Evolutionary conservation across 2,797 vertebrate species (phyloP).

Genomic region (Clarias laeviceps): DNA sequence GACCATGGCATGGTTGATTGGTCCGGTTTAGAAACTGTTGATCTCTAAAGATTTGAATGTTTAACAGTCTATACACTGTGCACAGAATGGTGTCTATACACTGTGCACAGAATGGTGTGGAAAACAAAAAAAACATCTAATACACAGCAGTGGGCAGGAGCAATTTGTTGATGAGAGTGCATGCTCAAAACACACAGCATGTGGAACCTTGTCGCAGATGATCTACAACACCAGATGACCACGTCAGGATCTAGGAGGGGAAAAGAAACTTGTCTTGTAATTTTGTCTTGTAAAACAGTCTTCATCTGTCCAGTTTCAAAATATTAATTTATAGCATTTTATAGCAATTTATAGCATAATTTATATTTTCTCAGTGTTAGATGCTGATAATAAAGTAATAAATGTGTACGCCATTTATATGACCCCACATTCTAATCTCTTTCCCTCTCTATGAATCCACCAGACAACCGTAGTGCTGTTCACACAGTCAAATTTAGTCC

Average conservation of each 20-base stretch:
- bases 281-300: neutral
- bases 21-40: neutral
- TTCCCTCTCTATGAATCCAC: neutral
- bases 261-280: neutral
- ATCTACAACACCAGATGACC: neutral
- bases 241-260: neutral
- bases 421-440: constrained; percentile 46
- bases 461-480: neutral
- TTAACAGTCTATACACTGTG: neutral
- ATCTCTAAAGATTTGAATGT: neutral
- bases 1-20: neutral
- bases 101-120: neutral
- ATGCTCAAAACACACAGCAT: neutral
- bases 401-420: constrained; percentile 48
- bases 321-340: neutral
- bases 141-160: neutral
- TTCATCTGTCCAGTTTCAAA: neutral
- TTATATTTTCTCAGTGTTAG: neutral
- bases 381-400: constrained; percentile 14
- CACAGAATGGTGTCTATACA: neutral
- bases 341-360: too few relatives aligned
- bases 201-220: neutral
- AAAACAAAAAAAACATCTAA: neutral
- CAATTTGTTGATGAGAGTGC: neutral
- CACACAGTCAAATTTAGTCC: constrained; percentile 9